These are phyloP conservation scores for Gadus macrocephalus DNA, from an alignment of 2,113 vertebrate species.

Conservation along the genomic window DNA sequence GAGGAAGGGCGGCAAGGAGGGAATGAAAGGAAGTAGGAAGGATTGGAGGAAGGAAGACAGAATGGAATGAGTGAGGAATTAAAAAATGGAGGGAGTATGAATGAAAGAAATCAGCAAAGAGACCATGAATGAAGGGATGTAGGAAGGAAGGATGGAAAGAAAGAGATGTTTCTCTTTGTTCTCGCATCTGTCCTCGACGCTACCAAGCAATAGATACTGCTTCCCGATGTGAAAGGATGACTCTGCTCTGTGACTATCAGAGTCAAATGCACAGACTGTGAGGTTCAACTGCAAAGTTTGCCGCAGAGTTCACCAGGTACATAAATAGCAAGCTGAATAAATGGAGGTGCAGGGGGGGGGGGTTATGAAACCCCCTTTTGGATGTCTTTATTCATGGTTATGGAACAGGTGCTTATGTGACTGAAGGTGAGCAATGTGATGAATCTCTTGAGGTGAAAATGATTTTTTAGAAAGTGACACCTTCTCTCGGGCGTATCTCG, in stretches of 20 bases:
- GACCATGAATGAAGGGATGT: not conserved
- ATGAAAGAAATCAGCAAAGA: not conserved
- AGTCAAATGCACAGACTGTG: not conserved
- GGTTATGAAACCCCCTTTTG: not conserved
- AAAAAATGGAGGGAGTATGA: not conserved
- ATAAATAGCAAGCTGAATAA: not conserved
- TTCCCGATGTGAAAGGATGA: slow-evolving; percentile 41
- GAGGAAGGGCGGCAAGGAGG: too few species aligned
- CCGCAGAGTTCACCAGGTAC: not conserved
- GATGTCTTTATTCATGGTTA: not conserved
- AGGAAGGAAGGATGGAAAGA: slow-evolving; percentile 5
- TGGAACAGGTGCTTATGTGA: not conserved
- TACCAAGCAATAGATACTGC: slow-evolving; percentile 16
- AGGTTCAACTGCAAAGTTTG: not conserved
- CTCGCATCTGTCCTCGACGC: slow-evolving; percentile 44
- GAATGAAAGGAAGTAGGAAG: too few species aligned
- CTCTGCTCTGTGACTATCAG: slow-evolving; percentile 34
- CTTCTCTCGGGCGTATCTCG: not conserved
- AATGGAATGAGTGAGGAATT: not conserved
- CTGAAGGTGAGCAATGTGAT: slow-evolving; percentile 18
- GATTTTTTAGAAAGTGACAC: slow-evolving; percentile 30
- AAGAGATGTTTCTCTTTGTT: slow-evolving; percentile 63
- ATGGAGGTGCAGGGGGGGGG: not conserved
- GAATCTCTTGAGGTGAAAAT: slow-evolving; percentile 29
- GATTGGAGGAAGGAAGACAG: slow-evolving; percentile 1